Evolutionary conservation across 2,797 vertebrate species (phyloP).

Genomic region (Graptemys geographica): DNA sequence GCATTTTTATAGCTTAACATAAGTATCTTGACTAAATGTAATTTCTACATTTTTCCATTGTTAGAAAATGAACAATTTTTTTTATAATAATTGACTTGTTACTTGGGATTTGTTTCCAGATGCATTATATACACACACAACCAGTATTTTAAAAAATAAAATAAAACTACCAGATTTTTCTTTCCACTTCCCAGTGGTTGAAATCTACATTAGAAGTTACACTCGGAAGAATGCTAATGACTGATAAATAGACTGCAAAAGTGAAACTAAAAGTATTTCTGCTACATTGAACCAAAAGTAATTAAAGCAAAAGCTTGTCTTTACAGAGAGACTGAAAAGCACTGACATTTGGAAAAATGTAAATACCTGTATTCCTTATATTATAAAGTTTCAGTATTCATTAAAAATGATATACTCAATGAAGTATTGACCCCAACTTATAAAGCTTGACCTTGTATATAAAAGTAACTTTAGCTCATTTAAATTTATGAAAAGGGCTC

Average conservation of each 20-base stretch:
- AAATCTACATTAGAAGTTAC: neutral
- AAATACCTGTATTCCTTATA: neutral
- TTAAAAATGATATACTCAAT: neutral
- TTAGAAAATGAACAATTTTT: neutral
- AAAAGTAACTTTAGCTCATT: neutral
- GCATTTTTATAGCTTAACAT: neutral
- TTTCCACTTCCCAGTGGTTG: neutral
- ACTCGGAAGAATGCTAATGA: neutral
- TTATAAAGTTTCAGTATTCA: constrained; percentile 11
- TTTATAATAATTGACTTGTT: neutral
- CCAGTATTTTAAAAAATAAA: neutral
- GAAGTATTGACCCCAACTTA: neutral
- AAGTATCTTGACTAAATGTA: neutral
- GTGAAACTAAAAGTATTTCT: neutral
- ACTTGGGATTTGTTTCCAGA: neutral
- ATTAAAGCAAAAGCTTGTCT: constrained; percentile 24
- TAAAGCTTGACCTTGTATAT: neutral
- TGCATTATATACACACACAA: neutral
- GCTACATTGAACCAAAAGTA: neutral
- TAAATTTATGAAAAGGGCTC: neutral
- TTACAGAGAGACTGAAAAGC: neutral
- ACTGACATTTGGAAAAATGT: neutral
- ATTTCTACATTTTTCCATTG: neutral
- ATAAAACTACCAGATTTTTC: neutral
- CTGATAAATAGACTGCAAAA: neutral